Conservation (phyloP, 2,113 vertebrate species). For the Ptilonorhynchus violaceus region DNA sequence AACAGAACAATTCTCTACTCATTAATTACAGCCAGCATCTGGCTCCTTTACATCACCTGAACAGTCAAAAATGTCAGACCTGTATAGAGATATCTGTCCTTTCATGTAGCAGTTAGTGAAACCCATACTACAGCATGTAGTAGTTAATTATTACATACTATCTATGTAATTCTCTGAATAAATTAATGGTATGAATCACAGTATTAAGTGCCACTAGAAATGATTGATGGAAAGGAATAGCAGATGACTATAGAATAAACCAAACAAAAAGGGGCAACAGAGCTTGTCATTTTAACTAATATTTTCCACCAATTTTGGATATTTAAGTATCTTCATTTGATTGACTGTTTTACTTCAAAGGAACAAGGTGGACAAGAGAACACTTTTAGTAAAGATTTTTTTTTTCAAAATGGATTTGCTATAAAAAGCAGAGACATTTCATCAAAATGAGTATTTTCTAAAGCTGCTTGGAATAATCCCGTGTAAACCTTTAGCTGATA, state of each 20-base stretch:
- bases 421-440: background rate
- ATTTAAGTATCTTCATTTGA: background rate
- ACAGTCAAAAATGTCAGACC: background rate
- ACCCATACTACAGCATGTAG: background rate
- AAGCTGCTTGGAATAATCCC: background rate
- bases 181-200: conserved; percentile 25
- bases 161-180: background rate
- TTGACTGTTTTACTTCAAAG: background rate
- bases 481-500: background rate
- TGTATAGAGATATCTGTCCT: background rate
- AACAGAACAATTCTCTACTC: background rate
- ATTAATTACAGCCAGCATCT: conserved; percentile 29
- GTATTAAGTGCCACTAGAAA: background rate
- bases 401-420: background rate
- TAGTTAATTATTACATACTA: background rate
- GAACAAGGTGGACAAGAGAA: background rate
- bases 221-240: background rate
- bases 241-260: background rate
- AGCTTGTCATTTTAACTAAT: background rate
- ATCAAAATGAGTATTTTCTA: background rate
- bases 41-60: conserved; percentile 27
- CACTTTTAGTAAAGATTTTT: background rate
- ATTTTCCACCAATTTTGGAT: background rate
- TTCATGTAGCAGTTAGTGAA: background rate
- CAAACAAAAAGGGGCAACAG: background rate